phyloP scores from a whole-genome alignment of 2,888 invertebrate genomes.

The Molanna angustata region DNA sequence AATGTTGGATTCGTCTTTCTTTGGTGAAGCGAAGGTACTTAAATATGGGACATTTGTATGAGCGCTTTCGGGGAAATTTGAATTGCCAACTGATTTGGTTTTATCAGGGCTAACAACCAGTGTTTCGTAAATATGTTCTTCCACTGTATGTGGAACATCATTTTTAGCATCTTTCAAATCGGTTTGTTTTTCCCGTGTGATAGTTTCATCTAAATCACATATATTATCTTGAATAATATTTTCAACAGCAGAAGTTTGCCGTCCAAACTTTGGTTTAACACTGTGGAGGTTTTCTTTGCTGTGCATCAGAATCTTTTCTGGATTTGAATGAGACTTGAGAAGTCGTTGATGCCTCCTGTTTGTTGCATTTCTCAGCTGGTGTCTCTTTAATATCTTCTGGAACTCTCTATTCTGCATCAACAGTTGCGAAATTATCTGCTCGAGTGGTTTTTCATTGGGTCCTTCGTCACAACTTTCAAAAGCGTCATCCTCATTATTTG shows the following conservation, averaged over 20 bases:
- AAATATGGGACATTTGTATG: slow-evolving; percentile 14
- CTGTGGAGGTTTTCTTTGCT: slow-evolving; percentile 42
- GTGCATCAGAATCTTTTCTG: slow-evolving; percentile 50
- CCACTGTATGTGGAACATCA: slow-evolving; percentile 32
- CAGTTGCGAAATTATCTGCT: slow-evolving; percentile 78
- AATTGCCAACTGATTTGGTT: background rate
- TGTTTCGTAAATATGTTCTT: slow-evolving; percentile 62
- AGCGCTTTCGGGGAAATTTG: background rate
- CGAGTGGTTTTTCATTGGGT: slow-evolving; percentile 56
- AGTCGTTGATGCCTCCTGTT: slow-evolving; percentile 56
- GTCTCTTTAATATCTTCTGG: slow-evolving; percentile 73
- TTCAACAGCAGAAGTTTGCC: slow-evolving; percentile 44
- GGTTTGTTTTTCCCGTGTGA: slow-evolving; percentile 35
- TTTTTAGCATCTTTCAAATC: slow-evolving; percentile 37
- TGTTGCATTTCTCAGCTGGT: slow-evolving; percentile 57
- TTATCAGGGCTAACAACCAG: slow-evolving; percentile 35
- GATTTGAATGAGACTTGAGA: slow-evolving; percentile 53
- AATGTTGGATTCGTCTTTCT: background rate
- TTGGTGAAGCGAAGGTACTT: slow-evolving; percentile 18
- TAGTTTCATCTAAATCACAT: slow-evolving; percentile 34
- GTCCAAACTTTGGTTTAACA: slow-evolving; percentile 44
- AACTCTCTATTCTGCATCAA: slow-evolving; percentile 81
- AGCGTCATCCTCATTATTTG: slow-evolving; percentile 22
- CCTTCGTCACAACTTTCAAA: slow-evolving; percentile 34
- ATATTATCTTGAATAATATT: slow-evolving; percentile 30